Evolutionary conservation across 2,797 vertebrate genomes (phyloP).

Genomic region (Phrynocephalus guinanensis): DNA sequence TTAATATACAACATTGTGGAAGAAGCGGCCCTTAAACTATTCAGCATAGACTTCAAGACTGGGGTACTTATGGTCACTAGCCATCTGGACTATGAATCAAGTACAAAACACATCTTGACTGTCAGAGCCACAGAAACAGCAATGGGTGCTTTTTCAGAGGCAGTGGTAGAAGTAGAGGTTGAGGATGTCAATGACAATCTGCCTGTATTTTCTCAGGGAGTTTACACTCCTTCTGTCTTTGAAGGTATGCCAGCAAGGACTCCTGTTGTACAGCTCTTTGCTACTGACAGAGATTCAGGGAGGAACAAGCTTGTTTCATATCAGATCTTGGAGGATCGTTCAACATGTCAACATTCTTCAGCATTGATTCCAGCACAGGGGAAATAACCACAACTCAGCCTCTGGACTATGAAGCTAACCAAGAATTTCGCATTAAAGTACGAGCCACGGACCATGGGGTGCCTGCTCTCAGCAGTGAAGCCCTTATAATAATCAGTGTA

Average conservation of each 20-base stretch:
- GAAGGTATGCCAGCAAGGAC: constrained; percentile 88
- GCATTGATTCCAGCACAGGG: constrained; percentile 85
- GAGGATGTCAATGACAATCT: constrained; percentile 94
- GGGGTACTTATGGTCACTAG: constrained; percentile 90
- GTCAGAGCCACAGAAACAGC: constrained; percentile 93
- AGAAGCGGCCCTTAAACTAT: constrained; percentile 85
- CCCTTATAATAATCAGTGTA: constrained; percentile 84
- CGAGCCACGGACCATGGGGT: constrained; percentile 87
- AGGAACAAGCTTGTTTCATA: constrained; percentile 88
- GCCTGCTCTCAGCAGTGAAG: constrained; percentile 84
- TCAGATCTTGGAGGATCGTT: constrained; percentile 84
- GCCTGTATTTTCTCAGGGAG: constrained; percentile 85
- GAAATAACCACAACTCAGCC: constrained; percentile 85
- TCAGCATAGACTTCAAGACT: constrained; percentile 94
- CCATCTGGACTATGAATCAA: constrained; percentile 89
- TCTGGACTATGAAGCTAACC: constrained; percentile 88
- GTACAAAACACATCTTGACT: constrained; percentile 85
- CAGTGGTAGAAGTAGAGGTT: constrained; percentile 90
- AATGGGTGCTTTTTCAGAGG: constrained; percentile 90
- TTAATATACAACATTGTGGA: constrained; percentile 95
- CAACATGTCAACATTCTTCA: constrained; percentile 83
- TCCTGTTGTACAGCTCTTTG: constrained; percentile 85
- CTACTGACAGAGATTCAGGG: constrained; percentile 89
- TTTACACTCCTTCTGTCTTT: constrained; percentile 78
- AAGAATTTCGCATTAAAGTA: constrained; percentile 87